Evolutionary conservation across 2,888 invertebrate species (phyloP).

Genomic region (Helobdella robusta): DNA sequence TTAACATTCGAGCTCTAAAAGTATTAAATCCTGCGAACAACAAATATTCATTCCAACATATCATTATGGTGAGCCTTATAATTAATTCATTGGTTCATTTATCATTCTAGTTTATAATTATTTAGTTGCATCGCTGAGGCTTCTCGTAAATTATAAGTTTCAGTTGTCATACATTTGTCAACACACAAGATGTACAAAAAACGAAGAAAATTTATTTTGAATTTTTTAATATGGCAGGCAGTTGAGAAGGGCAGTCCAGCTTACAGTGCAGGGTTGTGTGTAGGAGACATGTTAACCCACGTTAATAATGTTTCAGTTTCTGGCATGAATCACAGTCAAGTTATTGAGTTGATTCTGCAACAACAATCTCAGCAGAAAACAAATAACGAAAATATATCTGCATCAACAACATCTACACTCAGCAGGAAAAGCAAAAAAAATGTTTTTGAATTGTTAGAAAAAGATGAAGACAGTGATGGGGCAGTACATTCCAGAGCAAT

Average conservation of each 20-base stretch:
- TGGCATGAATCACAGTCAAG: conserved; percentile 63
- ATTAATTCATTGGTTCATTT: background rate
- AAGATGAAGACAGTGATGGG: too few species aligned
- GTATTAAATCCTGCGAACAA: conserved; percentile 96
- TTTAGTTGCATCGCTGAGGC: background rate
- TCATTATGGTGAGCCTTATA: conserved; percentile 66
- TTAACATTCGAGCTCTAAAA: conserved; percentile 91
- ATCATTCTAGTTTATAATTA: background rate
- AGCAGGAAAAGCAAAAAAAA: too few species aligned
- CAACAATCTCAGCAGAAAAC: background rate
- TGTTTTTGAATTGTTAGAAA: too few species aligned
- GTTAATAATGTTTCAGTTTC: conserved; percentile 76
- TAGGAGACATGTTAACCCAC: conserved; percentile 72
- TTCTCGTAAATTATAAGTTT: background rate
- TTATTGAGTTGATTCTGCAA: conserved; percentile 68
- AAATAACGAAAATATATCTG: background rate
- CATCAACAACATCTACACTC: too few species aligned
- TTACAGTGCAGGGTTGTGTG: conserved; percentile 55
- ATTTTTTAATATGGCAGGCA: conserved; percentile 56
- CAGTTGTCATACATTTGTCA: background rate
- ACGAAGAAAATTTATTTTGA: background rate
- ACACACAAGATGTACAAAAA: background rate
- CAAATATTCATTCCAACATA: conserved; percentile 95
- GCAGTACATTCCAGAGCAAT: too few species aligned
- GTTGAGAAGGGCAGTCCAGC: conserved; percentile 87